These are phyloP conservation scores for Glareola pratincola DNA, from an alignment of 2,113 vertebrate species.

Conservation along the genomic window DNA sequence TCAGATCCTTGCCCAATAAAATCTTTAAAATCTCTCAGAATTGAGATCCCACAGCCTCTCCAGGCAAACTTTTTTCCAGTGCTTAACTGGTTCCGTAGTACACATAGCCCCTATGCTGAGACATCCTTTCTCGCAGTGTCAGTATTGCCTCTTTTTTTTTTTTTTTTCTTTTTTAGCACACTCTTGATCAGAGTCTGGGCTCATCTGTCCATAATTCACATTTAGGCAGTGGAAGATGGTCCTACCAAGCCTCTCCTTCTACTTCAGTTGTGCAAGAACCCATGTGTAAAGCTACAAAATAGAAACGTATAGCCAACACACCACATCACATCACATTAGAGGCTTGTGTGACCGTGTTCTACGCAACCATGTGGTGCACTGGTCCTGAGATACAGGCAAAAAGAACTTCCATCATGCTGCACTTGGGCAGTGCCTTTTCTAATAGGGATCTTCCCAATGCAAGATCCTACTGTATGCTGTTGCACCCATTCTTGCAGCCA, in stretches of 20 bases:
- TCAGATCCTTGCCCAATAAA: neutral
- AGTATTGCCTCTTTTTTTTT: neutral
- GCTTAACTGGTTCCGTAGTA: neutral
- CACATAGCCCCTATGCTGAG: neutral
- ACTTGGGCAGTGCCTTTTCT: neutral
- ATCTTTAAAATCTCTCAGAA: neutral
- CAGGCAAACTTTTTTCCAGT: neutral
- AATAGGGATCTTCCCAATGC: neutral
- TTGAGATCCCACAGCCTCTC: neutral
- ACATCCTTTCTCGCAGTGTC: neutral
- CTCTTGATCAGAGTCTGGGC: neutral
- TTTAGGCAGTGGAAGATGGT: neutral
- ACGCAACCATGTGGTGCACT: neutral
- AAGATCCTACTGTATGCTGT: neutral
- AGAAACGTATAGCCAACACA: neutral
- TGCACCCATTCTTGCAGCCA: neutral
- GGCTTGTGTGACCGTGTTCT: neutral
- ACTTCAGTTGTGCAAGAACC: neutral
- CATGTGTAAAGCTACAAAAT: neutral
- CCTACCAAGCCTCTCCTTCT: neutral
- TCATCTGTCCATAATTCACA: neutral
- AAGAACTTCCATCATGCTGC: neutral
- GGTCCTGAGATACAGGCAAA: neutral
- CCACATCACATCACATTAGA: neutral
- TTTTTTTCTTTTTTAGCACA: neutral